Evolutionary conservation across 2,888 invertebrate species (phyloP).

Genomic region (Synergus umbraculus): DNA sequence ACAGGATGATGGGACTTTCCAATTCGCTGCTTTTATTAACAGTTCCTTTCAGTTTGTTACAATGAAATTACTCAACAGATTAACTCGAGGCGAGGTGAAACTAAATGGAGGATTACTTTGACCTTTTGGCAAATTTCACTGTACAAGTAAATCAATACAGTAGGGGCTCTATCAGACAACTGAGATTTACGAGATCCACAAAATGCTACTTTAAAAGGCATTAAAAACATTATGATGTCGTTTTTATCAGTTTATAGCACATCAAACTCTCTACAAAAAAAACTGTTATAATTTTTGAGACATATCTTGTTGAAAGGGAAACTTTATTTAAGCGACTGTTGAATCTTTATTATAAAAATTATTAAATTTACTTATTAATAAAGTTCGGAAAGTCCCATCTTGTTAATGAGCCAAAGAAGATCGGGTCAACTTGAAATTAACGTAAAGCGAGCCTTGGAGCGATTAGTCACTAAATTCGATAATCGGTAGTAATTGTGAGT

Average conservation of each 20-base stretch:
- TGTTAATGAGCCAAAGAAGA: not conserved
- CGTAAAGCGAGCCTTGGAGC: slow-evolving; percentile 14
- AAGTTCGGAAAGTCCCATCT: not conserved
- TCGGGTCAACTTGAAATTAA: not conserved
- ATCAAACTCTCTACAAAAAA: not conserved
- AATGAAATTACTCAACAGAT: slow-evolving; percentile 18
- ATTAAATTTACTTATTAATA: not conserved
- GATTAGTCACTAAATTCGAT: slow-evolving; percentile 18
- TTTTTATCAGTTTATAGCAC: not conserved
- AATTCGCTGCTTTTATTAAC: not conserved
- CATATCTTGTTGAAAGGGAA: not conserved
- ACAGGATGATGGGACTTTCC: not conserved
- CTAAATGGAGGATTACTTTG: slow-evolving; percentile 29
- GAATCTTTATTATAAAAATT: not conserved
- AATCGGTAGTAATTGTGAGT: slow-evolving; percentile 11
- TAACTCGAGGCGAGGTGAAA: slow-evolving; percentile 6
- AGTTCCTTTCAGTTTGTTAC: slow-evolving; percentile 15
- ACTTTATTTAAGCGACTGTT: too few species aligned
- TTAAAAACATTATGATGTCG: not conserved
- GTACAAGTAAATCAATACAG: slow-evolving; percentile 19
- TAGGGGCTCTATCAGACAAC: not conserved
- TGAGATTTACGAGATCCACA: slow-evolving; percentile 10
- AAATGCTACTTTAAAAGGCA: not conserved
- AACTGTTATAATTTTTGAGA: not conserved
- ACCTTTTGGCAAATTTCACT: slow-evolving; percentile 31